Base-by-base conservation (phyloP, 2,797 vertebrate species). In the Muscicapa comitata region DNA sequence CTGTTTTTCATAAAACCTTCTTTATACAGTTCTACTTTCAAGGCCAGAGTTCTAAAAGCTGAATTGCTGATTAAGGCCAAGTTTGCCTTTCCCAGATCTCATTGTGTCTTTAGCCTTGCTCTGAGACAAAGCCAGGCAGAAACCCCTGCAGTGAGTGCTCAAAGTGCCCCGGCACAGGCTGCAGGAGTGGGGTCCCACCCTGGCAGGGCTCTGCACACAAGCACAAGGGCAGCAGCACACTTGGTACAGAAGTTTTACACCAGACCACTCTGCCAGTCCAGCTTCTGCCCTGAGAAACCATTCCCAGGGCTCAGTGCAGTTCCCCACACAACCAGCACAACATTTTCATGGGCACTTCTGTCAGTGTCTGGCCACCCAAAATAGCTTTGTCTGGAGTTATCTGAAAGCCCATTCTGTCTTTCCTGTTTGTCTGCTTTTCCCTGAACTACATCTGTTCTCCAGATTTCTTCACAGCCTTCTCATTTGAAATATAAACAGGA, bases 1-100 rank as follows among this genome's bases (percentile, higher is more conserved):
- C 61, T 73, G 10, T 77, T 81, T 90, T 81, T 48, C 28, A 2
- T 28, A 47, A 61, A 9, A 58, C 14, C 12, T 68, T 53, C 33
- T 62, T 72, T 78, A 7, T 16, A 8, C 43, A 71, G 50, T 54
- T 43, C 59, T 79, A 17, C 28, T 75, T 62, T 84, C 43, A 72
- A 87, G 51, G 81, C 35, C 59, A 89, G 58, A 66, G 68, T 26
- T 89, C 31, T 76, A 28, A 75, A 85, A 82, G 21, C 61, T 6
- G 10, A 78, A 66, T 40, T 70, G 63, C 74, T 82, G 78, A 87
- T 75, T 8, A 51, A 61, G 38, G 47, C 58, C 16, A 6, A 11
- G 17, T 74, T 61, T 71, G 61, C 62, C 43, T 84, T 90, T 61
- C 68, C 26, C 47, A 53, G 76, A 61, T 29, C 45, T 26, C 48